Percentiles rank a stretch among this genome's conserved stretches.
Conservation (phyloP, 2,113 vertebrate genomes). For the Gambusia holbrooki region DNA sequence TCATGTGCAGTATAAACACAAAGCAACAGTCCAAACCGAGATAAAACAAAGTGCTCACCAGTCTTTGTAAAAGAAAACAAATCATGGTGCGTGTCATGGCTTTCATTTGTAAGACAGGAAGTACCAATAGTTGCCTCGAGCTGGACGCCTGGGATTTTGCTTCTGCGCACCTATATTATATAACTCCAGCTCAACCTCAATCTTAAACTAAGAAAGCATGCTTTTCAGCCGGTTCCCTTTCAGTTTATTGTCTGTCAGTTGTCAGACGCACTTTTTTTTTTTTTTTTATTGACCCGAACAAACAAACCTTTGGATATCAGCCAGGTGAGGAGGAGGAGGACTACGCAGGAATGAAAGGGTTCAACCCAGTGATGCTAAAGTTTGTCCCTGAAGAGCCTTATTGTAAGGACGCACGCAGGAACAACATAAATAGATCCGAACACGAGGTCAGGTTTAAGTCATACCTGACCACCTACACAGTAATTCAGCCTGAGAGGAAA, state of each 20-base stretch:
- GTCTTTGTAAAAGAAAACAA: conserved; percentile 76
- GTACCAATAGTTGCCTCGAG: conserved; percentile 53
- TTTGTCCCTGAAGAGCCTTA: conserved; percentile 36
- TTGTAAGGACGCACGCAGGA: conserved; percentile 34
- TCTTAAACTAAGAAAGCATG: conserved; percentile 29
- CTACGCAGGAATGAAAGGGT: conserved; percentile 24
- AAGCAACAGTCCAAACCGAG: conserved; percentile 59
- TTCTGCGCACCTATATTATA: conserved; percentile 49
- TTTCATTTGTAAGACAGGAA: conserved; percentile 80
- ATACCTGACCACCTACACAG: conserved; percentile 31
- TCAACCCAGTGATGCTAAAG: conserved; percentile 30
- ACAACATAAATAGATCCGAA: conserved; percentile 22
- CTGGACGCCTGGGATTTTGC: conserved; percentile 28
- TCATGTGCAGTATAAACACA: conserved; percentile 69
- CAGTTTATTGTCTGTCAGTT: conserved; percentile 23
- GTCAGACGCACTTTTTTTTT: conserved; percentile 25
- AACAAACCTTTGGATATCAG: conserved; percentile 46
- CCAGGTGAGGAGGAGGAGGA: conserved; percentile 38
- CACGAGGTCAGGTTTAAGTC: conserved; percentile 17
- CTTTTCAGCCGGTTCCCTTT: conserved; percentile 53
- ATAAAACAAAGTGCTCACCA: conserved; percentile 70
- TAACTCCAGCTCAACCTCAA: conserved; percentile 60
- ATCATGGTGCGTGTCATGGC: conserved; percentile 81
- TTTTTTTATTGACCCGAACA: conserved; percentile 22
- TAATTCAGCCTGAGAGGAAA: conserved; percentile 13